Evolutionary conservation across 1,140 invertebrate species (phyloP), one percentile per base, ranked within the genome.

Genomic region (Ladona fulva): DNA sequence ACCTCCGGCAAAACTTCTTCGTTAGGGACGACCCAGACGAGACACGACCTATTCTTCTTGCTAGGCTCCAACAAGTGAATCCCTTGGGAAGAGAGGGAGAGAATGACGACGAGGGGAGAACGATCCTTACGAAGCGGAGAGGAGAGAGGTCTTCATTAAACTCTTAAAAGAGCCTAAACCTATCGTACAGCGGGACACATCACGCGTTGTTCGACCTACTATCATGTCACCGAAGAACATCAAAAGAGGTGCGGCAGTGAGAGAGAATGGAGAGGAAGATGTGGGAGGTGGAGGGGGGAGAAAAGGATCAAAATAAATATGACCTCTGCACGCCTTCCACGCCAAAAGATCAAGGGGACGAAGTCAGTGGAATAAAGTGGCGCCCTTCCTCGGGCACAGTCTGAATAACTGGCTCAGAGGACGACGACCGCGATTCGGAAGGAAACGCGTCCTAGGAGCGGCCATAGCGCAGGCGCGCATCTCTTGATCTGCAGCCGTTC

Each of bases 231-330:
- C 52, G 16, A 6, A 6, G 16, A 66, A 12, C 3, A 22, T 16
- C 16, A 12, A 66, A 66, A 12, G 52, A 6, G 44, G 44, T 52
- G 44, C 19, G 44, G 44, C n/a, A 52, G 44, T 10, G 19, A 52
- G 44, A 52, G 44, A 52, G 44, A 19, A 52, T 19, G 10, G 44
- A 19, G 44, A 52, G 19, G 44, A 52, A 19, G 44, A 52, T 19
- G 44, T 19, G 44, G 19, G 10, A 52, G 44, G 44, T 52, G 19
- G 44, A 52, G 44, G 19, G 44, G 44, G 44, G 52, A 12, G 52
- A 12, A 12, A 66, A 66, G 52, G 52, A 66, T 66, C 52, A 66
- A 66, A 66, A 66, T 66, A 66, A 66, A 66, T 66, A 66, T 66
- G 52, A 66, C 52, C 52, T 66, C 52, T 66, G n/a, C 52, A 22